Percentiles rank a stretch among this genome's conserved stretches.
phyloP scores from a whole-genome alignment of 1,140 invertebrate species.

The Diachasmimorpha longicaudata region DNA sequence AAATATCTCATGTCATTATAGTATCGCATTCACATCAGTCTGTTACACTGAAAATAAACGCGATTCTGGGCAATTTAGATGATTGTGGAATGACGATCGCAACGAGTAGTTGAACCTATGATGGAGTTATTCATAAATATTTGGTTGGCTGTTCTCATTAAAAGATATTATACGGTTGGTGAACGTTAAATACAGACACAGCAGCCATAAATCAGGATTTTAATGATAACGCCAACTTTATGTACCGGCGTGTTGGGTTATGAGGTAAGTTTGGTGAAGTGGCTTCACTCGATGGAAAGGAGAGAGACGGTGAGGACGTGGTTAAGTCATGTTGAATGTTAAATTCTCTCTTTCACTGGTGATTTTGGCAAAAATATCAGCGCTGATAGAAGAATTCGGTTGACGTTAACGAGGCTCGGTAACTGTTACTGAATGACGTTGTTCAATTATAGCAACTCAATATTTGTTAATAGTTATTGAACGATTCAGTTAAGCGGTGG shows the following conservation, averaged over 20 bases:
- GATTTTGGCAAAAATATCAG: neutral
- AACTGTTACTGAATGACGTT: no score
- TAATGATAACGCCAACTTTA: constrained; percentile 30
- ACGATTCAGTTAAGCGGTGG: no score
- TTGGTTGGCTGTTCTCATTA: neutral
- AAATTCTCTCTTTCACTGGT: neutral
- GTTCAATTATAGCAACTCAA: no score
- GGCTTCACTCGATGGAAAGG: neutral
- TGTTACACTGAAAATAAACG: neutral
- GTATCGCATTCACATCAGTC: no score
- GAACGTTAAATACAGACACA: constrained; percentile 23
- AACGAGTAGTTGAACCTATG: neutral
- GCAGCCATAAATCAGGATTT: constrained; percentile 34
- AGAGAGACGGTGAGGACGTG: neutral
- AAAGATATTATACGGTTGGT: neutral
- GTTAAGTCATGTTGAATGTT: neutral
- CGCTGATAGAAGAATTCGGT: neutral
- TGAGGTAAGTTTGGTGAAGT: constrained; percentile 32
- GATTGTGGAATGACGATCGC: neutral
- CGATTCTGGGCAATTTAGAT: neutral
- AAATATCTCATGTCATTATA: neutral
- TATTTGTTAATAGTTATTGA: no score
- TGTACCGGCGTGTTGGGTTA: constrained; percentile 29
- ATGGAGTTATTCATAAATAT: neutral
- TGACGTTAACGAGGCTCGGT: no score